Conservation (phyloP, 2,797 vertebrate genomes). For the Hyperoplus lanceolatus region DNA sequence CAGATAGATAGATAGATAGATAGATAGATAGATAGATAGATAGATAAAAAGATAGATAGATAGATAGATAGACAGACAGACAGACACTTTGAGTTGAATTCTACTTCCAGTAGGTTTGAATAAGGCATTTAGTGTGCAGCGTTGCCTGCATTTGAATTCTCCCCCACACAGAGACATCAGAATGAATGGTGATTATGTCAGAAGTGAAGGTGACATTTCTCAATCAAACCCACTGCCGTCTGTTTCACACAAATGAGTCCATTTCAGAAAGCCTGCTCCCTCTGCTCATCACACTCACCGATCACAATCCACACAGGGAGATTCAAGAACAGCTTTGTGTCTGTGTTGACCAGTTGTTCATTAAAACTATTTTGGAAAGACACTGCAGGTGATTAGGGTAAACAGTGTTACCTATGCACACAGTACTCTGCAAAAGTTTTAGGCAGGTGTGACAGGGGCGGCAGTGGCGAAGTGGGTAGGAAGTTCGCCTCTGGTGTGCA, state of each 20-base stretch:
- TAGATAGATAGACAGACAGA: too few species aligned
- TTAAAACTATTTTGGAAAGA: too few species aligned
- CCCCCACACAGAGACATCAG: background rate
- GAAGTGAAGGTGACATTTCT: constrained; percentile 19
- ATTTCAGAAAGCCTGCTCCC: background rate
- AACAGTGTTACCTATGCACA: too few species aligned
- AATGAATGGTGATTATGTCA: constrained; percentile 5
- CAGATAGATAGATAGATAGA: too few species aligned
- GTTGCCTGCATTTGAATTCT: constrained; percentile 10
- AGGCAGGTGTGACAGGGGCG: too few species aligned
- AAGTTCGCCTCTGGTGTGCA: too few species aligned
- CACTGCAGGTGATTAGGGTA: too few species aligned
- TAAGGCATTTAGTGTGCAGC: background rate
- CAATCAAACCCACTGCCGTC: constrained; percentile 12
- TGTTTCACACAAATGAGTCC: background rate
- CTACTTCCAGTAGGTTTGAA: background rate
- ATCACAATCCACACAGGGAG: constrained; percentile 2
- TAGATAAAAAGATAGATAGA: too few species aligned
- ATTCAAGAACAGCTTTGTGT: background rate
- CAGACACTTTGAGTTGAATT: background rate
- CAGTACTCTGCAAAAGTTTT: too few species aligned
- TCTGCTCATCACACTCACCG: constrained; percentile 2
- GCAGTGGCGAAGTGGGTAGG: too few species aligned
- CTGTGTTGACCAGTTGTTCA: background rate
- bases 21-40: too few species aligned